Conservation (phyloP, 2,113 vertebrate species). For the Phaethon lepturus region DNA sequence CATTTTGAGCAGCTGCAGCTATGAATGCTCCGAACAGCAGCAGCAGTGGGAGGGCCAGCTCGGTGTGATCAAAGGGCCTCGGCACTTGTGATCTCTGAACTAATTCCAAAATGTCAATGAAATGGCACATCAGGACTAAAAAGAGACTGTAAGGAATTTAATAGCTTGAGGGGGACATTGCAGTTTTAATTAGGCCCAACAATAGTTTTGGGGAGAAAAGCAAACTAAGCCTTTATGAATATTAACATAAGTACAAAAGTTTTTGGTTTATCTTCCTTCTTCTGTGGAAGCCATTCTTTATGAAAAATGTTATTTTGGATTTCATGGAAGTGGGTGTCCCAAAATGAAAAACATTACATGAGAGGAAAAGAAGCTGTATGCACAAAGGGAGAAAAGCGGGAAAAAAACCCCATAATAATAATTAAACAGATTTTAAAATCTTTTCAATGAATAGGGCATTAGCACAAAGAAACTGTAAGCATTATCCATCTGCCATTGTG, state of each 20-base stretch:
- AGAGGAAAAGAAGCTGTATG: not conserved
- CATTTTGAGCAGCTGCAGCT: constrained; percentile 8
- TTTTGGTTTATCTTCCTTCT: not conserved
- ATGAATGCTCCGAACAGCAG: not conserved
- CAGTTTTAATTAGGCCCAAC: not conserved
- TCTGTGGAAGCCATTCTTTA: not conserved
- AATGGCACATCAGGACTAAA: not conserved
- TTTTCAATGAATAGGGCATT: not conserved
- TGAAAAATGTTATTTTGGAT: not conserved
- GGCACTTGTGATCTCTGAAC: constrained; percentile 12
- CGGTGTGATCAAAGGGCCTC: constrained; percentile 22
- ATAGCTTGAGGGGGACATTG: not conserved
- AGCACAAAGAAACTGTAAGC: not conserved
- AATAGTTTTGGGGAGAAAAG: not conserved
- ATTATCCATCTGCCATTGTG: not conserved
- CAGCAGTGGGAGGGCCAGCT: not conserved
- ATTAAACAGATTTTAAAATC: not conserved
- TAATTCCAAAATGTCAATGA: constrained; percentile 26
- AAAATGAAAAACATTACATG: not conserved
- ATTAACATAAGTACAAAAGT: not conserved
- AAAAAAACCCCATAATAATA: not conserved
- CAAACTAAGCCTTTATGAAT: not conserved
- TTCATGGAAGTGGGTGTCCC: not conserved
- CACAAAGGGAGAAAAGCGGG: not conserved
- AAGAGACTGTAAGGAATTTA: not conserved